These are phyloP conservation scores for Leptinotarsa lineolata DNA, from an alignment of 1,140 invertebrate genomes.

Conservation along the genomic window DNA sequence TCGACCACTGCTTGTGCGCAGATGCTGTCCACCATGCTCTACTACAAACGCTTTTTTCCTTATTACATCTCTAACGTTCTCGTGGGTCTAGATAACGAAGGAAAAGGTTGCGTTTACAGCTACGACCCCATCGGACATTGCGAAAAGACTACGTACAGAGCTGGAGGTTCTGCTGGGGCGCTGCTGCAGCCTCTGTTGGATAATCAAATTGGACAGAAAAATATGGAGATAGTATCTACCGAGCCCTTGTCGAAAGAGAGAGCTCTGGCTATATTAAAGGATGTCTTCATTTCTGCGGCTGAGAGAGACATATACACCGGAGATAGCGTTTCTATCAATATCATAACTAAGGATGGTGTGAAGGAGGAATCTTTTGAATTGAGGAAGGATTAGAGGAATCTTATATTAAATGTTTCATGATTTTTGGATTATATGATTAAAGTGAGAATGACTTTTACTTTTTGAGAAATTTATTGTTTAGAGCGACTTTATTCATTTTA, in stretches of 20 bases:
- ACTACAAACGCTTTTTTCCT: slow-evolving; percentile 97
- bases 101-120: slow-evolving; percentile 92
- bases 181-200: slow-evolving; percentile 84
- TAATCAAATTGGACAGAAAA: slow-evolving; percentile 87
- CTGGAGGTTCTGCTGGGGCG: slow-evolving; percentile 82
- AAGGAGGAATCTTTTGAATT: slow-evolving; percentile 70
- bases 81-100: slow-evolving; percentile 84
- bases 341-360: slow-evolving; percentile 90
- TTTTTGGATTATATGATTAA: too few relatives aligned
- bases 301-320: slow-evolving; percentile 98
- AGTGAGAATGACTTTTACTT: too few relatives aligned
- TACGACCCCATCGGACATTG: slow-evolving; percentile 97
- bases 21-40: slow-evolving; percentile 94
- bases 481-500: too few relatives aligned
- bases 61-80: slow-evolving; percentile 97
- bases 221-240: slow-evolving; percentile 73
- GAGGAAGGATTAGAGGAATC: slow-evolving; percentile 74
- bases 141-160: slow-evolving; percentile 78
- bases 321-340: slow-evolving; percentile 85
- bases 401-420: background rate
- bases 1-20: slow-evolving; percentile 89
- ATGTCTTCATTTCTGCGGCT: slow-evolving; percentile 95
- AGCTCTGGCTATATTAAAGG: slow-evolving; percentile 85
- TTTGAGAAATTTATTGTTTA: too few relatives aligned
- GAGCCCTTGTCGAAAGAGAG: slow-evolving; percentile 74